These are phyloP conservation scores for Drosophila oshimai DNA, from an alignment of 1,140 invertebrate species.

Conservation along the genomic window DNA sequence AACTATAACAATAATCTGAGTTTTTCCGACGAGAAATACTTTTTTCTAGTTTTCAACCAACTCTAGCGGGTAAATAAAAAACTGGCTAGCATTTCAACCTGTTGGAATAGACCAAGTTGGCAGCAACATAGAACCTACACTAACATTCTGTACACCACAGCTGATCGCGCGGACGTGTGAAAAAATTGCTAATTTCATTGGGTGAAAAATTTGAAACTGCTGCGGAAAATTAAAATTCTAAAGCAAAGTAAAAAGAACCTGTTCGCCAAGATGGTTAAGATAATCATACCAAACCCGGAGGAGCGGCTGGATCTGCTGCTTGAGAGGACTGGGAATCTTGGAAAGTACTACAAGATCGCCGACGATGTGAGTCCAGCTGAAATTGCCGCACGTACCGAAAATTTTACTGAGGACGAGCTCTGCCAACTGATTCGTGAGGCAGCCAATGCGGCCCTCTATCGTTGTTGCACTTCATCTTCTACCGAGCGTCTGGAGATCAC, in stretches of 20 bases:
- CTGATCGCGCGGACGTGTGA: not conserved
- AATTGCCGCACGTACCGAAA: slow-evolving; percentile 94
- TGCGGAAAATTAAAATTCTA: not conserved
- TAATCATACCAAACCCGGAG: not conserved
- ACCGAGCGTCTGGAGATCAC: slow-evolving; percentile 96
- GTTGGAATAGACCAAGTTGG: too few species aligned
- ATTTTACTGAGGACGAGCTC: slow-evolving; percentile 99
- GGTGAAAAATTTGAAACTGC: not conserved
- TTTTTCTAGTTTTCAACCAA: too few species aligned
- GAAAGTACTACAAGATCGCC: slow-evolving; percentile 92
- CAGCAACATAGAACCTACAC: too few species aligned
- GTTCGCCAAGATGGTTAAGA: not conserved
- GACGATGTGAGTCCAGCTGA: slow-evolving; percentile 94
- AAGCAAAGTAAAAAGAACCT: too few species aligned
- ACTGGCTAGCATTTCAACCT: too few species aligned
- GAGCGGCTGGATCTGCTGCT: not conserved
- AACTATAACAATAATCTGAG: too few species aligned
- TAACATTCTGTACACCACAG: not conserved
- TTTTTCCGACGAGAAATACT: too few species aligned
- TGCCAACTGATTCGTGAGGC: slow-evolving; percentile 98
- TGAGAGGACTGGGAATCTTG: not conserved
- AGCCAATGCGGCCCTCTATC: slow-evolving; percentile 96
- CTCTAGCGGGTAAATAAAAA: too few species aligned
- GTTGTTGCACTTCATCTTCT: too few species aligned
- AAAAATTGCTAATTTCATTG: not conserved